Conservation (phyloP, 2,888 invertebrate genomes). For the Odiellus spinosus region DNA sequence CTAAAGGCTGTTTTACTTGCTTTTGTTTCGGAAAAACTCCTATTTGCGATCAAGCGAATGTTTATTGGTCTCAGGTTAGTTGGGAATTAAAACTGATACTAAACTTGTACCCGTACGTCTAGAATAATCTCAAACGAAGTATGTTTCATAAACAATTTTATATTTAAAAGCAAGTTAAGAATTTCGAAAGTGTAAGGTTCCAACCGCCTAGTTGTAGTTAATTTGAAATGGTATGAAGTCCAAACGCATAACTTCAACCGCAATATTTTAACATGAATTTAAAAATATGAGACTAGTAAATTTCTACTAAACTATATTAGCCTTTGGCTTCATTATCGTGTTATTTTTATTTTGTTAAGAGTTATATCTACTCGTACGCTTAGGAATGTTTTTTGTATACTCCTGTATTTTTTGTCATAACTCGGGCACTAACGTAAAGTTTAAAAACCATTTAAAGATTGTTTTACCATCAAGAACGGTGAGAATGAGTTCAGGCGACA, state of each 20-base stretch:
- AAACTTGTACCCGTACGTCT: not conserved
- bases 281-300: too few species aligned
- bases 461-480: constrained; percentile 20
- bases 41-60: constrained; percentile 60
- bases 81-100: not conserved
- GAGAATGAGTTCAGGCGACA: constrained; percentile 26
- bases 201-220: too few species aligned
- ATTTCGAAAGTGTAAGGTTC: too few species aligned
- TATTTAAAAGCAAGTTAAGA: not conserved
- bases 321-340: too few species aligned
- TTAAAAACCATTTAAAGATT: not conserved
- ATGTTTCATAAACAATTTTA: not conserved
- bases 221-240: too few species aligned
- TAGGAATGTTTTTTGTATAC: too few species aligned
- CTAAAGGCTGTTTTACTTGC: constrained; percentile 80
- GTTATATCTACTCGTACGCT: too few species aligned
- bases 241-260: too few species aligned
- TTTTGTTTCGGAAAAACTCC: constrained; percentile 84
- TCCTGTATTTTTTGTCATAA: too few species aligned
- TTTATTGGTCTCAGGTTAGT: constrained; percentile 60
- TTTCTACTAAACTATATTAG: too few species aligned
- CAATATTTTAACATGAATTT: too few species aligned
- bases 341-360: too few species aligned
- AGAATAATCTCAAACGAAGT: constrained; percentile 1
- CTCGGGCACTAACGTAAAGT: constrained; percentile 3